Percentiles rank a stretch among this genome's conserved stretches.
phyloP scores from a whole-genome alignment of 2,797 vertebrate genomes.

The Coilia nasus region DNA sequence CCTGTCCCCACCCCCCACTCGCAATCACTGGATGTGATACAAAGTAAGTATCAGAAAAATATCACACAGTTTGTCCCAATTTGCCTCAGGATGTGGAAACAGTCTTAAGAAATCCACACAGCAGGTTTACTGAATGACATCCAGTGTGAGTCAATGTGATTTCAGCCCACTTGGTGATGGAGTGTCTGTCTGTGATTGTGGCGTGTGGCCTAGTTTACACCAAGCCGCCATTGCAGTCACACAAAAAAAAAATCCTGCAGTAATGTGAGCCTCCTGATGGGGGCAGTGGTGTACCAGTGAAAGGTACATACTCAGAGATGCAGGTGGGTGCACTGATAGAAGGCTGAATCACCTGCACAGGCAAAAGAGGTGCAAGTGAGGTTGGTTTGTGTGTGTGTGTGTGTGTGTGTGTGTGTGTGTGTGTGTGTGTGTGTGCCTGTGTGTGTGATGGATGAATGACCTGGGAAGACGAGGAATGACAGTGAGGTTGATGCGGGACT shows the following conservation, averaged over 20 bases:
- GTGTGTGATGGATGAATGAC: neutral
- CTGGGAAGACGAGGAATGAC: conserved; percentile 20
- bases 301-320: neutral
- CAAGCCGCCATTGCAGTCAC: neutral
- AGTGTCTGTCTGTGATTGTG: neutral
- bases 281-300: conserved; percentile 64
- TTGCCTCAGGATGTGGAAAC: neutral
- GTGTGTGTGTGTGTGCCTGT: neutral
- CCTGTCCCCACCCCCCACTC: no score
- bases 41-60: neutral
- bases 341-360: neutral
- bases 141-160: neutral
- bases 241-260: neutral
- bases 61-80: neutral
- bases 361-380: neutral
- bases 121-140: neutral
- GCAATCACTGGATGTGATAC: no score
- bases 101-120: neutral
- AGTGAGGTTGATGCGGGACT: no score
- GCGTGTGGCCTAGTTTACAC: neutral
- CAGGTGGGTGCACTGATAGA: neutral
- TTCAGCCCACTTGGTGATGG: neutral
- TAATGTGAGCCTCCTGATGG: conserved; percentile 52
- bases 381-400: neutral
- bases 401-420: neutral